phyloP scores from a whole-genome alignment of 2,797 vertebrate species.

The Furcifer pardalis region DNA sequence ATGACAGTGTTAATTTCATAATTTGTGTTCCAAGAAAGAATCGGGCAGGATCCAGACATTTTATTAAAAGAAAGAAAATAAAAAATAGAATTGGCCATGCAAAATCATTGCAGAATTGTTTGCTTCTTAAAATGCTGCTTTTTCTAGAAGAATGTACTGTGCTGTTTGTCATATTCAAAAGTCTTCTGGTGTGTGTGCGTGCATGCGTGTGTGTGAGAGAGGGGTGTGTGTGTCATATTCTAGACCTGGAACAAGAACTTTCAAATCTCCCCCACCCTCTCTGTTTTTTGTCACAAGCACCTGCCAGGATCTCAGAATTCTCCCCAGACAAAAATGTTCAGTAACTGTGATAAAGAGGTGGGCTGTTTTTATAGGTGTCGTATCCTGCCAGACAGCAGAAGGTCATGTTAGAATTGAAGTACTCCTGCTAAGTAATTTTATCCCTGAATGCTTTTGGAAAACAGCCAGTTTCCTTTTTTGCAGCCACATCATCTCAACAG shows the following conservation, averaged over 20 bases:
- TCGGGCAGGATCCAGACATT: no score
- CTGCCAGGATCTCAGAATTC: background rate
- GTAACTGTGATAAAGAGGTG: conserved; percentile 25
- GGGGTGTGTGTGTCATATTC: background rate
- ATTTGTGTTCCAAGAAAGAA: no score
- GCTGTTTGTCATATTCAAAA: background rate
- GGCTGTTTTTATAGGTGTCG: conserved; percentile 11
- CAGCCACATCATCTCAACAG: background rate
- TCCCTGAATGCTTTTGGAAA: conserved; percentile 1
- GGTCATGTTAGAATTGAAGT: conserved; percentile 16
- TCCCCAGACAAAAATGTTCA: conserved; percentile 23
- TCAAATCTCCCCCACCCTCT: background rate
- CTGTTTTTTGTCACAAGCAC: conserved; percentile 22
- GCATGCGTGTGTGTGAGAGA: background rate
- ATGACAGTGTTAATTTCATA: no score
- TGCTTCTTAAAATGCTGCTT: background rate
- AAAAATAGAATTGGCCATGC: background rate
- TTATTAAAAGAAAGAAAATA: background rate
- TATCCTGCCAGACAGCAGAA: conserved; percentile 24
- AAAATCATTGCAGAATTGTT: background rate
- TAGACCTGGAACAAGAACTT: background rate
- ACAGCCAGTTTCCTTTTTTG: background rate
- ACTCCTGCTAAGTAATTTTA: conserved; percentile 25
- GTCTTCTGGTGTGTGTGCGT: no score
- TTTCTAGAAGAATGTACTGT: background rate